Evolutionary conservation across 2,888 invertebrate genomes (phyloP).

Genomic region (Busseola fusca): DNA sequence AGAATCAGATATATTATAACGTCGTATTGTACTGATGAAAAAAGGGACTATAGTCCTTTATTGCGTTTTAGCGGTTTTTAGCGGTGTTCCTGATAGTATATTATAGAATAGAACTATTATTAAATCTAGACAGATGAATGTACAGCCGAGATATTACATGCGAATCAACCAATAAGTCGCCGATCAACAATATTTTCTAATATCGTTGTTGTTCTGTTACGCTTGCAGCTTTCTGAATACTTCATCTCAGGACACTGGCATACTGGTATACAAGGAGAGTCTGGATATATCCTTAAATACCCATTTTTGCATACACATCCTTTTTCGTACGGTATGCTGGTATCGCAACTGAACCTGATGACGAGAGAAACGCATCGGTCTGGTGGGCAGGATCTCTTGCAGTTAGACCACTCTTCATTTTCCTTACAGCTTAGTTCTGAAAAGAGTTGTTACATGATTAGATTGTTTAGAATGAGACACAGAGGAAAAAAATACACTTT

Average conservation of each 20-base stretch:
- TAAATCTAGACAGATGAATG: background rate
- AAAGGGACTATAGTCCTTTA: no score
- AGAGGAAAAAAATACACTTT: background rate
- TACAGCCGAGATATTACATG: background rate
- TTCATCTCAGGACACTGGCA: background rate
- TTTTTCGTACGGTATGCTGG: background rate
- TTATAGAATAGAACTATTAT: no score
- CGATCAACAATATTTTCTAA: background rate
- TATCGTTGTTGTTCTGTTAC: background rate
- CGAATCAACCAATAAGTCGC: background rate
- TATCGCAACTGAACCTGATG: background rate
- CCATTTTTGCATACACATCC: conserved; percentile 1
- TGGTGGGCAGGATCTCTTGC: conserved; percentile 1
- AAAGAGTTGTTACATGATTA: background rate
- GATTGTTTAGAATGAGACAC: no score
- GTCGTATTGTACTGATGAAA: no score
- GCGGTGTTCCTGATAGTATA: no score
- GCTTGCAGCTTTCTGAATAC: background rate
- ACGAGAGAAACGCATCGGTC: background rate
- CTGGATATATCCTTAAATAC: background rate
- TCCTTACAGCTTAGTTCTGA: background rate
- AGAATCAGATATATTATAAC: no score
- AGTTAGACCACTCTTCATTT: conserved; percentile 11
- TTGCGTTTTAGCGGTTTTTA: no score
- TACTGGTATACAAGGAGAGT: background rate